These are phyloP conservation scores for Diplodus sargus DNA, from an alignment of 2,797 vertebrate species.

Conservation along the genomic window DNA sequence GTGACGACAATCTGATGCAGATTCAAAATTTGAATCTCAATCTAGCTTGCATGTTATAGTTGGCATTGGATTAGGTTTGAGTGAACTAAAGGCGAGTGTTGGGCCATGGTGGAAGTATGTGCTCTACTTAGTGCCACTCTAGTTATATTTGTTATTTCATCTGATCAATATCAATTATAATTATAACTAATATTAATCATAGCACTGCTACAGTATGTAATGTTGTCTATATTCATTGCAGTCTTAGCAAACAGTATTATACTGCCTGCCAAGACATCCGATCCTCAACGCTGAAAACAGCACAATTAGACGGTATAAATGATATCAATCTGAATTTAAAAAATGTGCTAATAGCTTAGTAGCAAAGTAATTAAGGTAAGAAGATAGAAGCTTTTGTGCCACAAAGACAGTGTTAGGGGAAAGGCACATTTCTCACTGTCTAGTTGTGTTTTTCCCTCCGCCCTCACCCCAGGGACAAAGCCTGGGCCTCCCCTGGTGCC, in stretches of 20 bases:
- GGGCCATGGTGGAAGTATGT: too few relatives aligned
- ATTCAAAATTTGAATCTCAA: too few relatives aligned
- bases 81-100: too few relatives aligned
- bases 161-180: neutral
- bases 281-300: slow-evolving; percentile 16
- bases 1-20: too few relatives aligned
- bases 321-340: slow-evolving; percentile 16
- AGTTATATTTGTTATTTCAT: neutral
- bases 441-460: slow-evolving; percentile 30
- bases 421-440: slow-evolving; percentile 43
- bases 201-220: too few relatives aligned
- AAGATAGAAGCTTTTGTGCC: slow-evolving; percentile 73
- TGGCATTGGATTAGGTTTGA: too few relatives aligned
- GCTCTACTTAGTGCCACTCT: too few relatives aligned
- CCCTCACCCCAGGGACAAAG: slow-evolving; percentile 76
- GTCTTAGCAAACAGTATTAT: neutral
- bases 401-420: slow-evolving; percentile 58
- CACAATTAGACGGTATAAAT: slow-evolving; percentile 17
- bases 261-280: neutral
- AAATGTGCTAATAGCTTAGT: slow-evolving; percentile 5
- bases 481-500: slow-evolving; percentile 68
- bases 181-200: too few relatives aligned
- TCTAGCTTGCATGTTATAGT: too few relatives aligned
- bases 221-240: slow-evolving; percentile 12
- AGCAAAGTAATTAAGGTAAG: slow-evolving; percentile 77